These are phyloP conservation scores for Lophius americanus DNA, from an alignment of 2,797 vertebrate genomes.

Conservation along the genomic window DNA sequence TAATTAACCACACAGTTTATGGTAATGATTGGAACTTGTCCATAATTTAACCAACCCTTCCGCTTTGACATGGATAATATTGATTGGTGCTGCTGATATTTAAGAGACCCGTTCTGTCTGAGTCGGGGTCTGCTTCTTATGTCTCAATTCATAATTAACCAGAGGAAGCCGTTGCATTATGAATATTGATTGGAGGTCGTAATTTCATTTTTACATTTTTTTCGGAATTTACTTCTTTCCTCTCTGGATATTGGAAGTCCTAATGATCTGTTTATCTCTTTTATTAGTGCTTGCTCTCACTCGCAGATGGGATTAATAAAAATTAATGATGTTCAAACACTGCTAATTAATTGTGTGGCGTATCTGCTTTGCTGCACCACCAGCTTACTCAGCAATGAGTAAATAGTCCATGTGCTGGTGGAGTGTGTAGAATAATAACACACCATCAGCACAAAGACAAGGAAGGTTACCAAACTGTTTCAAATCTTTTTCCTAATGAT, in stretches of 20 bases:
- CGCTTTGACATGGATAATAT: conserved; percentile 60
- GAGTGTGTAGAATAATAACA: conserved; percentile 48
- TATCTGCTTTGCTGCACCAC: conserved; percentile 54
- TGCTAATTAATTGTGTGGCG: conserved; percentile 76
- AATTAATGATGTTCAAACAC: conserved; percentile 79
- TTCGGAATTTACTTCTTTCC: conserved; percentile 16
- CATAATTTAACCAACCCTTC: conserved; percentile 58
- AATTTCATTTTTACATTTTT: conserved; percentile 33
- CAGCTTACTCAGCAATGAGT: conserved; percentile 64
- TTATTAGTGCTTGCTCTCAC: conserved; percentile 57
- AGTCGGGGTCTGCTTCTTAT: conserved; percentile 39
- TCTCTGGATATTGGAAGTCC: conserved; percentile 22
- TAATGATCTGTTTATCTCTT: conserved; percentile 76
- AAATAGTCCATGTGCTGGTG: conserved; percentile 39
- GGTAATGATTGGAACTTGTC: conserved; percentile 60
- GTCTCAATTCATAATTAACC: conserved; percentile 27
- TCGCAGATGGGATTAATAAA: conserved; percentile 76
- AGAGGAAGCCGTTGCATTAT: conserved; percentile 21
- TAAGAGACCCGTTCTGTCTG: conserved; percentile 43
- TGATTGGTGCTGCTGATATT: conserved; percentile 46
- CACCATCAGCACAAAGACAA: not conserved
- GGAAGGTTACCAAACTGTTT: not conserved
- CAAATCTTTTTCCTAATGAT: no score
- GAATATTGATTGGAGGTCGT: conserved; percentile 28
- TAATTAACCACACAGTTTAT: conserved; percentile 61